phyloP scores from a whole-genome alignment of 1,140 invertebrate genomes.

The Drosophila auraria region DNA sequence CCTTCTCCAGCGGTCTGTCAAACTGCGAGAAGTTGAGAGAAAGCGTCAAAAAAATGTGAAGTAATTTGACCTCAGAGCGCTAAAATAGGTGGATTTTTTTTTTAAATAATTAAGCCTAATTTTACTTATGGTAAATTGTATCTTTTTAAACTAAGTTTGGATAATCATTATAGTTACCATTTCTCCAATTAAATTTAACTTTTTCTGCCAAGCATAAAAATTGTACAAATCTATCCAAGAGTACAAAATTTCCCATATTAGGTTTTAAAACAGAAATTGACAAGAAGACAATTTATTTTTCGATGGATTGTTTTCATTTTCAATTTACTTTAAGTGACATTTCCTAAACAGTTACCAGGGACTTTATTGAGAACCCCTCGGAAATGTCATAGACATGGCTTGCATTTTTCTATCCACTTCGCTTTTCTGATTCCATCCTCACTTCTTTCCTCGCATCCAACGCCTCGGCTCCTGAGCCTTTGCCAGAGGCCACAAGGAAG shows the following conservation, averaged over 20 bases:
- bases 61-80: not conserved
- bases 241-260: too few relatives aligned
- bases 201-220: too few relatives aligned
- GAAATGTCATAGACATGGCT: constrained; percentile 50
- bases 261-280: too few relatives aligned
- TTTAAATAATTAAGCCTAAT: too few relatives aligned
- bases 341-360: constrained; percentile 33
- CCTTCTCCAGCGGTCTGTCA: constrained; percentile 27
- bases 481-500: constrained; percentile 27
- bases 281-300: not conserved
- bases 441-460: not conserved
- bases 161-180: too few relatives aligned
- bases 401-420: constrained; percentile 21
- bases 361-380: constrained; percentile 25
- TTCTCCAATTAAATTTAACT: not conserved
- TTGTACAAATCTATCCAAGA: too few relatives aligned
- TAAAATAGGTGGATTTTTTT: not conserved
- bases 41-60: constrained; percentile 15
- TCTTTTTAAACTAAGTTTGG: not conserved
- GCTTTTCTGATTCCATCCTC: not conserved
- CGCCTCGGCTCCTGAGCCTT: constrained; percentile 1
- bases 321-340: constrained; percentile 34
- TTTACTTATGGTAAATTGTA: too few relatives aligned
- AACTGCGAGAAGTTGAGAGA: constrained; percentile 4
- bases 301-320: constrained; percentile 12